A percentile compares a stretch with the other conserved stretches of the same genome.
Conservation (phyloP, 2,888 invertebrate species). For the Agrotis exclamationis region DNA sequence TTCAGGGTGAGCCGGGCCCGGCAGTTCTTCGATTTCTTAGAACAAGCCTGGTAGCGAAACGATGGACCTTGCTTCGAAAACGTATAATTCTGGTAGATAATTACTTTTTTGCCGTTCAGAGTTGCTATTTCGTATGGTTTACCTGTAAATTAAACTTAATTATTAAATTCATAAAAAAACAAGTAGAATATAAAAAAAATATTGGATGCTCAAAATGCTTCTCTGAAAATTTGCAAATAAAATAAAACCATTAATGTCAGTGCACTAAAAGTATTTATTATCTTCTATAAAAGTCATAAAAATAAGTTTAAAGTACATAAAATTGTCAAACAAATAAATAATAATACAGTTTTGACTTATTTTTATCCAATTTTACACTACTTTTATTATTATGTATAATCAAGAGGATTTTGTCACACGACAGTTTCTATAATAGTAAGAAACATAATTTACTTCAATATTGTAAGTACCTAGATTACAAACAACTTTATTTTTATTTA, state of each 20-base stretch:
- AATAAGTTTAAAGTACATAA: neutral
- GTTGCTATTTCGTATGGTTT: conserved; percentile 27
- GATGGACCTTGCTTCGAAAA: conserved; percentile 57
- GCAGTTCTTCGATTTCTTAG: conserved; percentile 58
- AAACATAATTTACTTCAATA: neutral
- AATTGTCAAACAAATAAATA: neutral
- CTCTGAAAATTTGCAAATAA: neutral
- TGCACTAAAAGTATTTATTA: neutral
- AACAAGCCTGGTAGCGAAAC: conserved; percentile 54
- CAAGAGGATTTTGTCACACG: neutral
- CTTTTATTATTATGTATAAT: too few species aligned
- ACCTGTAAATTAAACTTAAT: conserved; percentile 34
- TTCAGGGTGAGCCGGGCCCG: conserved; percentile 65
- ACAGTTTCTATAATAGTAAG: neutral
- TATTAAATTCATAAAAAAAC: neutral
- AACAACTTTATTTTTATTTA: neutral
- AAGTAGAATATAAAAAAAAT: neutral
- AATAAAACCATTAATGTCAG: neutral
- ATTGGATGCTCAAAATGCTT: neutral
- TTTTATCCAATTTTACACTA: neutral
- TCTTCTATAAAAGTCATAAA: neutral
- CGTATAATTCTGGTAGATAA: conserved; percentile 58
- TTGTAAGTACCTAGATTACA: neutral
- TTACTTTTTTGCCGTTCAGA: conserved; percentile 37
- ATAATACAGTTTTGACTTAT: neutral